phyloP scores from a whole-genome alignment of 2,113 vertebrate genomes.

The Megaleporinus macrocephalus region DNA sequence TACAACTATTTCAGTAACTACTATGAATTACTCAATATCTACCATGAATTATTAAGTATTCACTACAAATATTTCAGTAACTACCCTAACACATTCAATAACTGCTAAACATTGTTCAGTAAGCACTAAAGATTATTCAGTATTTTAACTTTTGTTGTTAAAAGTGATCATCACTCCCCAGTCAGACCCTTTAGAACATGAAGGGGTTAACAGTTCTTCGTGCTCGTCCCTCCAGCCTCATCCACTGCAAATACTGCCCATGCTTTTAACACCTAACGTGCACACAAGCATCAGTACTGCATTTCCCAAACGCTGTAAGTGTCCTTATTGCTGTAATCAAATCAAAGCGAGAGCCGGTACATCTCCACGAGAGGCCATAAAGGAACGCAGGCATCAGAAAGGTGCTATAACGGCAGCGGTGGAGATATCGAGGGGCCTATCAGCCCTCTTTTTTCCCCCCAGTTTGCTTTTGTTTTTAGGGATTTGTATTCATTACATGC shows the following conservation, averaged over 20 bases:
- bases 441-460: conserved; percentile 34
- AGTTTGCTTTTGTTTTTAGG: conserved; percentile 56
- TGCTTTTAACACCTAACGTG: background rate
- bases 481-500: conserved; percentile 54
- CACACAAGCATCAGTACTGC: background rate
- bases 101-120: too few relatives aligned
- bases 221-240: background rate
- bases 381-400: background rate
- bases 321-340: conserved; percentile 21
- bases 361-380: conserved; percentile 21
- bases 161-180: too few relatives aligned
- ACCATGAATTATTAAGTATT: too few relatives aligned
- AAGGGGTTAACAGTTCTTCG: too few relatives aligned
- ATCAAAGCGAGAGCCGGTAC: background rate
- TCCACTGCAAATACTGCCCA: conserved; percentile 14
- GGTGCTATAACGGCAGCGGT: conserved; percentile 8
- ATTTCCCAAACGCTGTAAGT: background rate
- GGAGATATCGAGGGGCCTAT: conserved; percentile 9
- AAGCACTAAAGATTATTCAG: too few relatives aligned
- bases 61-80: too few relatives aligned
- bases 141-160: too few relatives aligned
- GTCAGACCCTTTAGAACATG: too few relatives aligned
- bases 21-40: too few relatives aligned
- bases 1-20: too few relatives aligned
- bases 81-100: too few relatives aligned